Base-by-base conservation (phyloP, 2,113 vertebrate genomes). In the Amia ocellicauda region DNA sequence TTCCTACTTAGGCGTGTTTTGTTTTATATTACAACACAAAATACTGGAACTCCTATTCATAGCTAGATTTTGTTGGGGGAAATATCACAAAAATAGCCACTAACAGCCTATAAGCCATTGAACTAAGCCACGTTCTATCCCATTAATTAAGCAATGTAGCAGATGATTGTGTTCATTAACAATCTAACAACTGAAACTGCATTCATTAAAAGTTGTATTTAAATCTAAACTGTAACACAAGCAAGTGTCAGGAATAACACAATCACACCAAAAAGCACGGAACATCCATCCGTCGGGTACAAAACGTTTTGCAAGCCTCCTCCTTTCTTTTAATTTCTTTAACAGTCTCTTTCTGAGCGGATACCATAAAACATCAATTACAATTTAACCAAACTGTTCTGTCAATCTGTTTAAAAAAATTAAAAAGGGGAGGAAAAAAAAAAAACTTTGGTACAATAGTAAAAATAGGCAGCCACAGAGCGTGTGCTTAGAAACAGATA, bases 301-400 rank as follows among this genome's bases (percentile, higher is more conserved):
- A 22, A 14, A 45, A 57, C 72, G 49, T 73, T 31, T 45, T 66
- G 65, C 60, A 68, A 73, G 79, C 74, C 74, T 80, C 81, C 81
- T 75, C 83, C 83, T 79, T 82, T 69, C 71, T 77, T 80, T 85
- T 85, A 85, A 88, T 88, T 78, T 76, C 71, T 82, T 77, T 69
- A 83, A 80, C 84, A 85, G 82, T 64, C 74, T 79, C 80, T 80
- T 84, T 74, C 73, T 78, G 77, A 83, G 81, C 84, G 78, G 82
- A 85, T 82, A 76, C 80, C 80, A 86, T 88, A 88, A 88, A 88
- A 85, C 78, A 85, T 82, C 76, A 85, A 75, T 82, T 82, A 75
- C 80, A 69, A 43, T 82, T 80, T 50, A 54, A 81, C 77, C 83
- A 82, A 85, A 85, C 79, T 84, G 82, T 83, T 83, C 81, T 79